Conservation (phyloP, 2,797 vertebrate genomes). For the Eidolon dupreanum region DNA sequence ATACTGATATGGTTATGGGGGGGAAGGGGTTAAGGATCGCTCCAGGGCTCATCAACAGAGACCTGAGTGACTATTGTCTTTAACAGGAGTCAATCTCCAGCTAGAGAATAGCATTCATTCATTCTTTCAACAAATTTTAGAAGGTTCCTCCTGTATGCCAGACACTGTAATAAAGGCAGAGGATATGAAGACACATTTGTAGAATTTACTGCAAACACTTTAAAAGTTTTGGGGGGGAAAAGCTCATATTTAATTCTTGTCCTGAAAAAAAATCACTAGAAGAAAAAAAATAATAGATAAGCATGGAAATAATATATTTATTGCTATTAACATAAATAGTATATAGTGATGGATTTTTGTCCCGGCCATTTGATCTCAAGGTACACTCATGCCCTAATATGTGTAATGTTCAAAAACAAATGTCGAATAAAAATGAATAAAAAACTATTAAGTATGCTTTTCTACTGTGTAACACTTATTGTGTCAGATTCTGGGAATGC, state of each 20-base stretch:
- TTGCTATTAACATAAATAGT: neutral
- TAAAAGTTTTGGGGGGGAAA: neutral
- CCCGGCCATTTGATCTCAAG: neutral
- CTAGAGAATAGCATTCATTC: neutral
- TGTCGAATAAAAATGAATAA: neutral
- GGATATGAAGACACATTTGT: neutral
- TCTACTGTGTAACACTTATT: neutral
- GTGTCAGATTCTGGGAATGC: neutral
- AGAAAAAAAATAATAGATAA: constrained; percentile 19
- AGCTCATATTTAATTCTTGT: neutral
- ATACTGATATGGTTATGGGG: neutral
- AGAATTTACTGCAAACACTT: neutral
- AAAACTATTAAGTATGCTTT: neutral
- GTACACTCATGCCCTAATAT: neutral
- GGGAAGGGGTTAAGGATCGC: neutral
- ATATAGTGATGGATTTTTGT: neutral
- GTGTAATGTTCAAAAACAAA: neutral
- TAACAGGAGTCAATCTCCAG: neutral
- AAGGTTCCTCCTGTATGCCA: neutral
- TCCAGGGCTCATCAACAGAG: neutral
- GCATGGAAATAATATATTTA: neutral
- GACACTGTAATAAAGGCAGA: fast-evolving
- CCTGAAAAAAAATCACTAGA: neutral
- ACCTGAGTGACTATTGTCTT: neutral
- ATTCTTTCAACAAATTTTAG: neutral